These are phyloP conservation scores for Lepidurus arcticus DNA, from an alignment of 1,140 invertebrate species.

Conservation along the genomic window DNA sequence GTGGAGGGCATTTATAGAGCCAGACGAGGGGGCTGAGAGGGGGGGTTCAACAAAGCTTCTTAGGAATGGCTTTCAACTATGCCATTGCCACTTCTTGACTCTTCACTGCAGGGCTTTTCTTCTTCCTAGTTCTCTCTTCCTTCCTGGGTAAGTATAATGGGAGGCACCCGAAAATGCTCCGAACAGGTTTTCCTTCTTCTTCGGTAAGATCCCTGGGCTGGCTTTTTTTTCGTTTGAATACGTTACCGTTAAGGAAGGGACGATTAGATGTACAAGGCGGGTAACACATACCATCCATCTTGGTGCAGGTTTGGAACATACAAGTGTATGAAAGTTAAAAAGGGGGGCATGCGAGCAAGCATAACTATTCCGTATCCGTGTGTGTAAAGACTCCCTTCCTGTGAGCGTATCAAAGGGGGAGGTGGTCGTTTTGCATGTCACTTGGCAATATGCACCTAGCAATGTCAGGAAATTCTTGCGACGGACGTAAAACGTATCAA, in stretches of 20 bases:
- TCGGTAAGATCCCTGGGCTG: not conserved
- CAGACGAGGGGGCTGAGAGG: not conserved
- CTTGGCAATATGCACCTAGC: not conserved
- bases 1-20: constrained; percentile 3
- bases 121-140: constrained; percentile 5
- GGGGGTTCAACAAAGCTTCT: constrained; percentile 18
- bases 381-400: not conserved
- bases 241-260: constrained; percentile 14
- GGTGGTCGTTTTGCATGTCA: not conserved
- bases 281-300: not conserved
- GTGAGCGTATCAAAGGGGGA: not conserved
- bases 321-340: not conserved
- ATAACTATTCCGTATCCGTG: not conserved
- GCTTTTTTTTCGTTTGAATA: not conserved
- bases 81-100: constrained; percentile 18
- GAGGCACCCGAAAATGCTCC: constrained; percentile 8
- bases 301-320: not conserved
- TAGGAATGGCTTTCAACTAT: constrained; percentile 19
- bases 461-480: not conserved
- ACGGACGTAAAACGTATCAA: not conserved
- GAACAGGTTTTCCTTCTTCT: not conserved
- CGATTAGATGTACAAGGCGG: not conserved
- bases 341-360: not conserved
- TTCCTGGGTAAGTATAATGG: constrained; percentile 6
- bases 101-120: constrained; percentile 10